phyloP scores from a whole-genome alignment of 2,797 vertebrate genomes.

The Dermochelys coriacea region DNA sequence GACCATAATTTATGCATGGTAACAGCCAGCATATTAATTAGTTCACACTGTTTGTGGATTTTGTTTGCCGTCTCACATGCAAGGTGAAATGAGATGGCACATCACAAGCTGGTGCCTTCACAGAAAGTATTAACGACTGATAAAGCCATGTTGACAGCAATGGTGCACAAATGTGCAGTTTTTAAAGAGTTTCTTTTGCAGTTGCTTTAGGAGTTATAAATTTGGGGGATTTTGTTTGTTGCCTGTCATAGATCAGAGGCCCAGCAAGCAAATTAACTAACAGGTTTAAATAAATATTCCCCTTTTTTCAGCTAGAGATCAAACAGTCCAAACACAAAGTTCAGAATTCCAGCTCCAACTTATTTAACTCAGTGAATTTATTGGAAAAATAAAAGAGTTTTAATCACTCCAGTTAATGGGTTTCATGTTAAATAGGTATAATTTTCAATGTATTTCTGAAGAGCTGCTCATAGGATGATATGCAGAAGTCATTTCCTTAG shows the following conservation, averaged over 20 bases:
- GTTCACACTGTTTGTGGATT: slow-evolving; percentile 82
- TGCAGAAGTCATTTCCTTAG: slow-evolving; percentile 88
- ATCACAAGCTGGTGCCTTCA: slow-evolving; percentile 87
- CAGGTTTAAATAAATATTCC: slow-evolving; percentile 94
- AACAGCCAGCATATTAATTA: slow-evolving; percentile 82
- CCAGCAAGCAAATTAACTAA: slow-evolving; percentile 84
- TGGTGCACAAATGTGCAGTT: slow-evolving; percentile 80
- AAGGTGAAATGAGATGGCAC: slow-evolving; percentile 90
- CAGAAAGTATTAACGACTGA: slow-evolving; percentile 85
- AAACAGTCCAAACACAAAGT: slow-evolving; percentile 85
- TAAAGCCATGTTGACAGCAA: slow-evolving; percentile 85
- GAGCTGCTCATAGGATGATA: slow-evolving; percentile 87
- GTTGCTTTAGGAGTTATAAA: slow-evolving; percentile 74
- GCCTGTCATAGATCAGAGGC: slow-evolving; percentile 79
- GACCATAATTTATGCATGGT: slow-evolving; percentile 83
- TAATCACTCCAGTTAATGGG: slow-evolving; percentile 99
- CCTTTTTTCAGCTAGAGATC: slow-evolving; percentile 80
- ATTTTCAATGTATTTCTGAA: slow-evolving; percentile 92
- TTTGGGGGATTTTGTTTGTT: slow-evolving; percentile 55
- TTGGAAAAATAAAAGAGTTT: slow-evolving; percentile 90
- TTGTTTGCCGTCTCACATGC: slow-evolving; percentile 89
- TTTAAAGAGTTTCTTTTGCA: slow-evolving; percentile 78
- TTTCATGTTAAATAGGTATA: slow-evolving; percentile 96
- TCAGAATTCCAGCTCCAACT: slow-evolving; percentile 86
- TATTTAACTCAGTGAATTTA: slow-evolving; percentile 88